Base-by-base conservation (phyloP, 2,797 vertebrate genomes). In the Ptychadena robeensis region DNA sequence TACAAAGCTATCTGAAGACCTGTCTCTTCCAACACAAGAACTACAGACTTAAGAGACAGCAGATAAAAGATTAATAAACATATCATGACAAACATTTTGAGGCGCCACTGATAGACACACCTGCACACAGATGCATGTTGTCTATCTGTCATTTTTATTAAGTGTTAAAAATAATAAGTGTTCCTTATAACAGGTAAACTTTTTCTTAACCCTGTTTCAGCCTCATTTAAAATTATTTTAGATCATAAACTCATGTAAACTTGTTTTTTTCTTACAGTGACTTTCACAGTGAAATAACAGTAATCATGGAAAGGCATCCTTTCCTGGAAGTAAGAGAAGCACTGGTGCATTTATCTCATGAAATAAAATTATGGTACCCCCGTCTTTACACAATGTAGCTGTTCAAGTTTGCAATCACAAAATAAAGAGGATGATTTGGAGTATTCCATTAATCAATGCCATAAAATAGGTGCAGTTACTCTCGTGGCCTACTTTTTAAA, bases 401-500 rank as follows among this genome's bases (percentile, higher is more conserved):
- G 18, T 27, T 48, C 63, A 34, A 40, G 44, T 78, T 40, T 6
- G 25, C 28, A 27, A 67, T 53, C 31, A 48, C 37, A 68, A 34
- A 78, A 68, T 78, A 68, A 67, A 32, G 40, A 78, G 68, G 40
- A 18, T n/a, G 3, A 57, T 57, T 27, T 15, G 25, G 15, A 57
- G 48, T 27, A 44, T 48, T 53, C 32, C 78, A 85, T 85, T 80
- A 71, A 80, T 85, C 83, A 85, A 65, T 85, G 83, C 73, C 83
- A 85, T 70, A 79, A 38, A 85, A 65, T 85, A 69, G 83, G 38
- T 80, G 53, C 57, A 70, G 30, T 53, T 53, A 71, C 35, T 68
- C 71, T 66, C 57, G n/a, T 85, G 83, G 38, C 83, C 83, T 80
- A 85, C 78, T 85, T 85, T 85, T 85, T 70, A 85, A 80, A 76